Base-by-base conservation (phyloP, 2,797 vertebrate species). In the Clarias fuscus region DNA sequence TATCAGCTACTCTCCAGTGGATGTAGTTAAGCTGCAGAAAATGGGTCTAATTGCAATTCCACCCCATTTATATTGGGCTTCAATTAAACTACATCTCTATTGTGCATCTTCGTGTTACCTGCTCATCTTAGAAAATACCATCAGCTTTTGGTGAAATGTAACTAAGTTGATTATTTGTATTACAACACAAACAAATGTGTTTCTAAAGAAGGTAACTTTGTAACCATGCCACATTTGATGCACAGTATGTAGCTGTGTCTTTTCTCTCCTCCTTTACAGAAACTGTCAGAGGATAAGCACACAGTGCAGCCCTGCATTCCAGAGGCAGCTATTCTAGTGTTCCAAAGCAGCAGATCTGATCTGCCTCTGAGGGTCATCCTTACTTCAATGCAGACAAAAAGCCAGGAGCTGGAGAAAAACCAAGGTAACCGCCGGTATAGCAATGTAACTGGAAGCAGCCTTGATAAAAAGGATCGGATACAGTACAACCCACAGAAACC, bases 331-430 rank as follows among this genome's bases (percentile, higher is more conserved):
- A 95, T 98, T 94, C 89, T 94, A 90, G 96, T 98, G 90, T 95
- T 90, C 93, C 97, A 95, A 93, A 93, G 95, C 92, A 97, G 94
- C 93, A 96, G 96, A 83, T 97, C 97, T 87, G 94, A 93, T 10
- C 93, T 98, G 86, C 94, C 93, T 58, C 93, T 98, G 95, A 98
- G 96, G 95, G 96, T 98, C 95, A 97, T 95, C 88, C 96, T 98
- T 86, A 97, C 97, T 85, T 98, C 97, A 58, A 94, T 96, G 88
- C 90, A 95, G 92, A 96, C 97, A 96, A 95, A 82, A 84, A 84
- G 95, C 93, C 96, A 97, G 86, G 96, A 97, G 84, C 92, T 40
- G 48, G 83, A 87, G 71, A 48, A 85, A 87, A 73, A 67, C 62
- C 83, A 87, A 85, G 86, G 86, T 87, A 85, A 85, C 48, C 48